Evolutionary conservation across 2,888 invertebrate genomes (phyloP).

Genomic region (Lydus trimaculatus): DNA sequence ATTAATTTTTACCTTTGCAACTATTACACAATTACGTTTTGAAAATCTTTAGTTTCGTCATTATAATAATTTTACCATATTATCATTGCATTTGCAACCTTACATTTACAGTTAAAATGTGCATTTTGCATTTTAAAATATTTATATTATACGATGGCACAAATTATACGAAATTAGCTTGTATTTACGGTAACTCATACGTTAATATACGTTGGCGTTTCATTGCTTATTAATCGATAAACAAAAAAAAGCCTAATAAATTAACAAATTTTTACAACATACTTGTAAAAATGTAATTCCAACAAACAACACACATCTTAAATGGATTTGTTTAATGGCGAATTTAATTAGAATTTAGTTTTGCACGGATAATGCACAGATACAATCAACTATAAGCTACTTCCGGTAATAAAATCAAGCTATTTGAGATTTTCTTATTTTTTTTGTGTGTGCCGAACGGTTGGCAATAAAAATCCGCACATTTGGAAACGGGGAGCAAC

Average conservation of each 20-base stretch:
- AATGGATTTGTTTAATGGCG: neutral
- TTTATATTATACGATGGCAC: neutral
- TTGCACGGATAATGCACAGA: neutral
- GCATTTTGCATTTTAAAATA: slow-evolving; percentile 9
- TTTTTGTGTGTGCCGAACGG: neutral
- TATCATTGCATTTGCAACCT: neutral
- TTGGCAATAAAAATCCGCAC: neutral
- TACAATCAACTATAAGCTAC: neutral
- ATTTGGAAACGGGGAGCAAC: neutral
- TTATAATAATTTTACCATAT: neutral
- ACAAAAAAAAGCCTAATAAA: neutral
- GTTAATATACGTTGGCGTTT: neutral
- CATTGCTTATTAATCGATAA: neutral
- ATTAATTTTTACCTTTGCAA: too few relatives aligned
- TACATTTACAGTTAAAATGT: slow-evolving; percentile 5
- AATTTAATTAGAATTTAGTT: too few relatives aligned
- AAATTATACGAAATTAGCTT: slow-evolving; percentile 3
- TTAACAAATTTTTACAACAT: neutral
- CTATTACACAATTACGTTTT: neutral
- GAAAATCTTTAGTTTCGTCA: neutral
- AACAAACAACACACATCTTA: neutral
- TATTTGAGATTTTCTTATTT: neutral
- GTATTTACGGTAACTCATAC: neutral
- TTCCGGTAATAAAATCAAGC: neutral
- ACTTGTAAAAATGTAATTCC: too few relatives aligned